Conservation (phyloP, 1,140 invertebrate genomes). For the Amphibalanus amphitrite region DNA sequence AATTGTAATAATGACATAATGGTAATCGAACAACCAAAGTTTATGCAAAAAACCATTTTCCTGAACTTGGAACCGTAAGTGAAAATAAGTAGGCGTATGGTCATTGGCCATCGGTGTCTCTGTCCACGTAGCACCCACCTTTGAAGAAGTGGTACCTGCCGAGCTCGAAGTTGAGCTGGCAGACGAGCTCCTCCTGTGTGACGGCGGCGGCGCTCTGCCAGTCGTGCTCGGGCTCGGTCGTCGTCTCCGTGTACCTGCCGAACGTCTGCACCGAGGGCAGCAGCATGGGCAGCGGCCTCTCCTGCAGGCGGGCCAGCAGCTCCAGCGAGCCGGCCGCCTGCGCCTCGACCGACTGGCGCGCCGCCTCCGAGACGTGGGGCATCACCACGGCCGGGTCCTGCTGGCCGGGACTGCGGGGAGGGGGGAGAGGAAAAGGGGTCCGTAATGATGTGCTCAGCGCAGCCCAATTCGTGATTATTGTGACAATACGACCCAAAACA, state of each 20-base stretch:
- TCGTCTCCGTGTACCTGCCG: background rate
- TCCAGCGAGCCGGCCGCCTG: slow-evolving; percentile 26
- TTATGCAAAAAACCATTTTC: too few species aligned
- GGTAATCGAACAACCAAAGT: too few species aligned
- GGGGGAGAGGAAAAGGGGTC: background rate
- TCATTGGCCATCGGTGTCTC: too few species aligned
- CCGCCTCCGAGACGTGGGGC: slow-evolving; percentile 26
- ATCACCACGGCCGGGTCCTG: slow-evolving; percentile 28
- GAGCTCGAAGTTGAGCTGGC: background rate
- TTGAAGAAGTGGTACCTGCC: background rate
- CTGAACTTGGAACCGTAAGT: too few species aligned
- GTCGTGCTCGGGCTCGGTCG: background rate
- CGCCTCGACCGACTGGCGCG: slow-evolving; percentile 29
- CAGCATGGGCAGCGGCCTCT: background rate
- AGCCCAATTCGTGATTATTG: too few species aligned
- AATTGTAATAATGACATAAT: too few species aligned
- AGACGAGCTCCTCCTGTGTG: background rate
- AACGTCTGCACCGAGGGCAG: background rate
- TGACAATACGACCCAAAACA: too few species aligned
- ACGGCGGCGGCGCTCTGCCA: background rate
- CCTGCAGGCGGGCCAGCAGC: slow-evolving; percentile 22
- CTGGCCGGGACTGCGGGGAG: slow-evolving; percentile 26
- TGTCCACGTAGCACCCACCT: background rate
- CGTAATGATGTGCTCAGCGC: too few species aligned
- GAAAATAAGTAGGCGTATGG: too few species aligned